Conservation (phyloP, 2,888 invertebrate genomes). For the Himalopsyche anomala region DNA sequence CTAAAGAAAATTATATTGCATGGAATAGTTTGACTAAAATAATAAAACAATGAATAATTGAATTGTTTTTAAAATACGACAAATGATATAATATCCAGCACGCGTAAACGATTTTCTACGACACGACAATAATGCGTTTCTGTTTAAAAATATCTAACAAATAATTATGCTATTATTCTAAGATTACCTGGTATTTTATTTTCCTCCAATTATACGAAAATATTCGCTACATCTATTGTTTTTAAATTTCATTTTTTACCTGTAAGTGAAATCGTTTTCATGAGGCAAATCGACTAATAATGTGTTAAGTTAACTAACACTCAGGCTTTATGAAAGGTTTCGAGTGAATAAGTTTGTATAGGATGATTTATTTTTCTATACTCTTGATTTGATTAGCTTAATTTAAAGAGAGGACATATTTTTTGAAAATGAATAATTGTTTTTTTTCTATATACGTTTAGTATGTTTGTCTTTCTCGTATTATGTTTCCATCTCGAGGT, state of each 20-base stretch:
- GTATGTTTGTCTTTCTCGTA: no score
- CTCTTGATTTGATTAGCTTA: no score
- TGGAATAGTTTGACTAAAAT: not conserved
- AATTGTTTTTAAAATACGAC: conserved; percentile 3
- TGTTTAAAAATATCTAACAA: not conserved
- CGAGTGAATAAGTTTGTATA: no score
- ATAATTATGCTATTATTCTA: not conserved
- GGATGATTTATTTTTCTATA: no score
- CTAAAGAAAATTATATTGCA: not conserved
- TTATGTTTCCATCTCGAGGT: no score
- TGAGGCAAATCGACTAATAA: no score
- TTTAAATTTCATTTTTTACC: not conserved
- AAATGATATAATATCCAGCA: not conserved
- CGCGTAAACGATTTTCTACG: not conserved
- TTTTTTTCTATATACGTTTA: no score
- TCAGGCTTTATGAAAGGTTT: no score
- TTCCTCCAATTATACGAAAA: not conserved
- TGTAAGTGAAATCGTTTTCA: not conserved
- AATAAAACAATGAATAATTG: conserved; percentile 34
- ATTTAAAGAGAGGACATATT: no score
- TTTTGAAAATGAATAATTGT: no score
- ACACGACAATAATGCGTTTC: not conserved
- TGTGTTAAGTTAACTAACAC: no score
- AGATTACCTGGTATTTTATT: not conserved
- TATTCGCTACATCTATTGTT: not conserved